Conservation (phyloP, 2,113 vertebrate genomes). For the Burhinus bistriatus region DNA sequence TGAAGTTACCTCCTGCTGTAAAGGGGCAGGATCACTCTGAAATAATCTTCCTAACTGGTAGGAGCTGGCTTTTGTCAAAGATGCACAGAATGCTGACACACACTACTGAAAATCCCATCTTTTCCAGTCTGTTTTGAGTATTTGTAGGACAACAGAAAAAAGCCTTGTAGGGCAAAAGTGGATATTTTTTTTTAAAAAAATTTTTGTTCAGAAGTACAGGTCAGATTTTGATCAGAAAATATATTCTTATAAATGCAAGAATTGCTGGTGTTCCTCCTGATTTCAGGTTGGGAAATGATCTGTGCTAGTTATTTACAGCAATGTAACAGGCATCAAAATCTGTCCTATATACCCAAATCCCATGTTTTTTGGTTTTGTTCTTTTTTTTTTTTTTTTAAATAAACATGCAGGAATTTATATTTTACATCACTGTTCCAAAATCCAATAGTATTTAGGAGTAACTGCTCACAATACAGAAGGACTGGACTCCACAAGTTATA, state of each 20-base stretch:
- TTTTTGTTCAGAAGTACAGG: background rate
- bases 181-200: background rate
- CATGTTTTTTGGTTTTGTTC: background rate
- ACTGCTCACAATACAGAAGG: constrained; percentile 1
- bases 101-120: background rate
- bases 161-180: background rate
- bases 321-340: background rate
- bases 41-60: constrained; percentile 7
- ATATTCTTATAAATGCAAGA: background rate
- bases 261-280: background rate
- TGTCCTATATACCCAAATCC: background rate
- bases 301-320: background rate
- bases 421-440: background rate
- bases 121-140: background rate
- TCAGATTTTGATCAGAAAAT: background rate
- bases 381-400: background rate
- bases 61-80: constrained; percentile 13
- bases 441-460: background rate
- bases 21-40: background rate
- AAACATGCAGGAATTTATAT: background rate
- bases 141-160: background rate
- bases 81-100: background rate
- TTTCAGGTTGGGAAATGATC: background rate
- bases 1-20: background rate
- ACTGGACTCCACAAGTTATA: background rate